Evolutionary conservation across 2,888 invertebrate species (phyloP).

Genomic region (Orthosia cruda): DNA sequence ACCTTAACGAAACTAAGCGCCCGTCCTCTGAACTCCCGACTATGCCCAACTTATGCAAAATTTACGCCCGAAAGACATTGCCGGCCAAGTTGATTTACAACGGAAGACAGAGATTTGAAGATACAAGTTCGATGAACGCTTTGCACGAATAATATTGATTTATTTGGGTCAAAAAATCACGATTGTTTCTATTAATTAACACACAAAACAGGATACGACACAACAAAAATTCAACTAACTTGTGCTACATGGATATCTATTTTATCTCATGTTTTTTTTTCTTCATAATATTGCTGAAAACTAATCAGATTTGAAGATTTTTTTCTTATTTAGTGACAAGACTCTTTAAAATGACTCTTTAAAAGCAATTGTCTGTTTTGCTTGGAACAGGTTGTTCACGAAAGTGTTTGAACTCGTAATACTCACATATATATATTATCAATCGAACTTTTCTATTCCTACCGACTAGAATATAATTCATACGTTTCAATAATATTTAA

Average conservation of each 20-base stretch:
- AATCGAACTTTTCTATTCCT: slow-evolving; percentile 45
- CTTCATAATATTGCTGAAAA: slow-evolving; percentile 33
- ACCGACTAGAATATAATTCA: slow-evolving; percentile 57
- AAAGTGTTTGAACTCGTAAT: slow-evolving; percentile 66
- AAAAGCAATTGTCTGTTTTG: slow-evolving; percentile 61
- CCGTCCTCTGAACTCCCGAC: slow-evolving; percentile 87
- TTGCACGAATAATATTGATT: slow-evolving; percentile 66
- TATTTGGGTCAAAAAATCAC: slow-evolving; percentile 33
- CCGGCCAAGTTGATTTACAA: slow-evolving; percentile 86
- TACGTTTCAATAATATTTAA: slow-evolving; percentile 53
- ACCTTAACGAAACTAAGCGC: slow-evolving; percentile 91
- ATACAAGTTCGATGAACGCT: slow-evolving; percentile 69
- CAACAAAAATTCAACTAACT: slow-evolving; percentile 11
- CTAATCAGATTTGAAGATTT: slow-evolving; percentile 71
- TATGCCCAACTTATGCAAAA: slow-evolving; percentile 77
- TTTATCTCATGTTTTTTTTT: slow-evolving; percentile 19
- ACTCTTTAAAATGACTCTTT: too few species aligned
- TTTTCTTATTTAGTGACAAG: neutral
- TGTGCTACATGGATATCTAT: slow-evolving; percentile 2
- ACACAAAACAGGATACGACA: slow-evolving; percentile 37
- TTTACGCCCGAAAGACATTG: slow-evolving; percentile 82
- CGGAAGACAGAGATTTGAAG: slow-evolving; percentile 70
- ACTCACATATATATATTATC: slow-evolving; percentile 40
- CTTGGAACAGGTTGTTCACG: slow-evolving; percentile 60
- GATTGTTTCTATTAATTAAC: slow-evolving; percentile 43